Percentiles rank a stretch among this genome's conserved stretches.
These are phyloP conservation scores for Melipona quadrifasciata DNA, from an alignment of 1,140 invertebrate genomes.

Conservation along the genomic window DNA sequence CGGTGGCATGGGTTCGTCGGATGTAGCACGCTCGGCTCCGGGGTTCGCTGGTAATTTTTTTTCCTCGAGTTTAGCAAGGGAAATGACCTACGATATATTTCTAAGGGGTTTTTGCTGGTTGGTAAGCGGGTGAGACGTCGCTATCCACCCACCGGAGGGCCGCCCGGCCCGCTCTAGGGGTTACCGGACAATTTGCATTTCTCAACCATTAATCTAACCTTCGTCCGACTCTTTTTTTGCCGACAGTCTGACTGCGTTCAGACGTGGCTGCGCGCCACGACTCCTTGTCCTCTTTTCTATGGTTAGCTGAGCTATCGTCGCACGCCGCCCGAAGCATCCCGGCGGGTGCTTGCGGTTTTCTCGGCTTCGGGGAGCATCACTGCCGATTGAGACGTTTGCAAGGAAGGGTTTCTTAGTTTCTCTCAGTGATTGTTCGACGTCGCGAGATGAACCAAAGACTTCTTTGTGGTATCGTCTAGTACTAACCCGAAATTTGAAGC, in stretches of 20 bases:
- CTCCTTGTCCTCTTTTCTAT: constrained; percentile 27
- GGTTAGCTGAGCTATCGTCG: background rate
- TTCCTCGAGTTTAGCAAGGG: constrained; percentile 78
- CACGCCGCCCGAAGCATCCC: background rate
- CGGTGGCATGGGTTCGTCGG: constrained; percentile 46
- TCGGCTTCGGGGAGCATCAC: background rate
- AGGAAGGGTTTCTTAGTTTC: background rate
- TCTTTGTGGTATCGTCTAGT: too few relatives aligned
- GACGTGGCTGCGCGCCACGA: background rate
- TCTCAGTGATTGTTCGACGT: background rate
- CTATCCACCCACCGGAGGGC: constrained; percentile 66
- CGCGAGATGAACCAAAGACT: background rate
- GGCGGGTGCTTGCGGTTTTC: background rate
- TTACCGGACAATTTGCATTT: constrained; percentile 78
- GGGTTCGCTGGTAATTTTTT: constrained; percentile 72
- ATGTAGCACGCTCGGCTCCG: constrained; percentile 63
- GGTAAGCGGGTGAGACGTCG: constrained; percentile 70
- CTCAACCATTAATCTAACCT: constrained; percentile 80
- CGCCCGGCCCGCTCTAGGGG: constrained; percentile 52
- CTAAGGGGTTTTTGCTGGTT: constrained; percentile 76
- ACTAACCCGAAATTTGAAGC: background rate
- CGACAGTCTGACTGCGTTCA: constrained; percentile 45
- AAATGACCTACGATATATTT: constrained; percentile 80
- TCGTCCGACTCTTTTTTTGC: constrained; percentile 66
- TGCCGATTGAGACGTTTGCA: constrained; percentile 4